A percentile compares a stretch with the other conserved stretches of the same genome.
These are phyloP conservation scores for Entelurus aequoreus DNA, from an alignment of 2,113 vertebrate genomes.

Conservation along the genomic window DNA sequence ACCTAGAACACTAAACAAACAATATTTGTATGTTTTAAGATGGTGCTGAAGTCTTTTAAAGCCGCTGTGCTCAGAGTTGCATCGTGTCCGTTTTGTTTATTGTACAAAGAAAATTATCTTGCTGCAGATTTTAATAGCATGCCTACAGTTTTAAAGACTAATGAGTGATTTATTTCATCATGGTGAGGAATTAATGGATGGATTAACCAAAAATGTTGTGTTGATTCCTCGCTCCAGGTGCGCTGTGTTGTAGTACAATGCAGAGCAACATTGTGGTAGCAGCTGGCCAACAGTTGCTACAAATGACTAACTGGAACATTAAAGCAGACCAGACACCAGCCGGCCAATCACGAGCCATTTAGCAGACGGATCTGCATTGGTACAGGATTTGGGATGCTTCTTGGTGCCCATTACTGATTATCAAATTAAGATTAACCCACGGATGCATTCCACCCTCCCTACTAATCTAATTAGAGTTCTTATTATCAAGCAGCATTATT, in stretches of 20 bases:
- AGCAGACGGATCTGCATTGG: conserved; percentile 8
- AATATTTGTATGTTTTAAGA: too few relatives aligned
- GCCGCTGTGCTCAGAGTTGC: too few relatives aligned
- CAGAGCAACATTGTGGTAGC: conserved; percentile 12
- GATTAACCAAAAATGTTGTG: conserved; percentile 18
- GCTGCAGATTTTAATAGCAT: too few relatives aligned
- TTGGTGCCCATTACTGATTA: conserved; percentile 27
- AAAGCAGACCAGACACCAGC: conserved; percentile 23
- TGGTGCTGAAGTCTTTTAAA: too few relatives aligned
- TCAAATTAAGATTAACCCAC: conserved; percentile 18
- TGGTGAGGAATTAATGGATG: too few relatives aligned
- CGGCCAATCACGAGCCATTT: conserved; percentile 21
- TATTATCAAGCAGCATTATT: not conserved
- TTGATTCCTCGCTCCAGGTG: conserved; percentile 39
- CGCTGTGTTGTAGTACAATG: conserved; percentile 16
- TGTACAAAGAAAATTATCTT: too few relatives aligned
- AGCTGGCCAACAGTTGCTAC: conserved; percentile 30
- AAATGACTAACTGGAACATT: conserved; percentile 17
- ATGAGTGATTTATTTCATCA: too few relatives aligned
- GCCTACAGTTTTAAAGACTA: too few relatives aligned
- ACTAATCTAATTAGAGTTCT: conserved; percentile 15
- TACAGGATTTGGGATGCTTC: conserved; percentile 16
- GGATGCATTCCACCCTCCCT: conserved; percentile 7
- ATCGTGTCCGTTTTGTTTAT: too few relatives aligned
- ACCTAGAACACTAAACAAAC: too few relatives aligned